phyloP scores from a whole-genome alignment of 2,113 vertebrate genomes.

The Anser brachyrhynchus region DNA sequence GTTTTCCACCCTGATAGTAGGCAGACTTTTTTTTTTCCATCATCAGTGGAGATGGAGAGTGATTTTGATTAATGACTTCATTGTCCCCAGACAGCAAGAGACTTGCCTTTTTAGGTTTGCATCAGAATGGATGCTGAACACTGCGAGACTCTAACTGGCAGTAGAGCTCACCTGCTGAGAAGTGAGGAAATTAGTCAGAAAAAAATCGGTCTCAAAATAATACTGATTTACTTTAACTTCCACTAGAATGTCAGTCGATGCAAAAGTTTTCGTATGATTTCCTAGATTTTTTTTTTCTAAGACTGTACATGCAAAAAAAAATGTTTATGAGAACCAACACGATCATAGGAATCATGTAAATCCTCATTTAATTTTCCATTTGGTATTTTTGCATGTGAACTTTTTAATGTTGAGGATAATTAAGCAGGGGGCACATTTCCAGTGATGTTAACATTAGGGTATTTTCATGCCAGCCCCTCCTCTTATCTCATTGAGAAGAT shows the following conservation, averaged over 20 bases:
- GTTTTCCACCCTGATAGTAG: conserved; percentile 38
- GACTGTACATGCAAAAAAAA: neutral
- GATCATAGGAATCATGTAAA: neutral
- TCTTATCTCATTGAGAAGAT: neutral
- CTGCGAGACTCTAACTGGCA: conserved; percentile 42
- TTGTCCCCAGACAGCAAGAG: conserved; percentile 68
- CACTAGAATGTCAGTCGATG: neutral
- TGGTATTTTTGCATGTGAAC: neutral
- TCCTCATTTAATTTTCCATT: neutral
- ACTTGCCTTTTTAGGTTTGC: conserved; percentile 55
- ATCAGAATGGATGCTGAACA: conserved; percentile 66
- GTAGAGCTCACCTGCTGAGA: conserved; percentile 59
- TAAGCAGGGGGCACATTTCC: neutral
- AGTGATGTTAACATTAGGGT: neutral
- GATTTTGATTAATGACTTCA: conserved; percentile 71
- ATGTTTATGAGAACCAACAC: neutral
- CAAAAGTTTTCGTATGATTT: neutral
- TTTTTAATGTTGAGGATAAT: neutral
- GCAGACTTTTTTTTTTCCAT: neutral
- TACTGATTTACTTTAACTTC: conserved; percentile 37
- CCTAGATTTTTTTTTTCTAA: neutral
- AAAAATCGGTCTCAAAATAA: conserved; percentile 39
- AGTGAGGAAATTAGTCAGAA: conserved; percentile 54
- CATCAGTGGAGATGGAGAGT: conserved; percentile 42
- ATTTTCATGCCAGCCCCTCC: neutral